Evolutionary conservation across 2,113 vertebrate species (phyloP), one percentile per base, ranked within the genome.

Genomic region (Nestor notabilis): DNA sequence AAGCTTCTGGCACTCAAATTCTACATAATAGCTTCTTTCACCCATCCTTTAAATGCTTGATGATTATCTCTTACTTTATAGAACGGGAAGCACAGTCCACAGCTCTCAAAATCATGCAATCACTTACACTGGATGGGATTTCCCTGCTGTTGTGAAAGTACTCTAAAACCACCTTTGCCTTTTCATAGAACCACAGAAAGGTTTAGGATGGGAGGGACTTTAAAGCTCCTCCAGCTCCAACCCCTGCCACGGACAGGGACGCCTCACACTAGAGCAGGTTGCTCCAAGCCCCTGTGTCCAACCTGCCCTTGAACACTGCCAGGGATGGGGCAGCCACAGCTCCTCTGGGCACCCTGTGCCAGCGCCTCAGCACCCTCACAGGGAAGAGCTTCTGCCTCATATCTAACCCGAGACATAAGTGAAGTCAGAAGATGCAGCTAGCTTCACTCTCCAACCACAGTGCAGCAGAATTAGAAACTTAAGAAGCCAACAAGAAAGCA

Each of bases 161-260:
- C 13, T 24, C 56, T 35, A 35, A 35, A 58, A 35, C 56, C 33
- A 58, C 33, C 33, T 58, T 35, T 15, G 33, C 33, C 55, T 23
- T 58, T 58, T 10, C 56, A 58, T 12, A 58, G 33, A 58, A 58
- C 9, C 33, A 4, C 56, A 58, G 56, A 58, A 1, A 24, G 33
- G 9, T 58, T 58, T 35, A 21, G 3, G 21, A 24, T 58, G 13
- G 33, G 24, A 58, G 4, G 13, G 33, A 35, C 21, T 33, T 58
- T 16, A 58, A 35, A 58, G 33, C 33, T 35, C 56, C 0, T 35
- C 33, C 56, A 58, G 33, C 3, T 10, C 55, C 55, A 58, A 3
- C 6, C 6, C 21, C 33, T 35, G 13, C 20, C 56, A 35, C 0
- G 0, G 13, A 13, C 33, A n/a, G 21, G 20, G 13, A n/a, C 33